Evolutionary conservation across 2,113 vertebrate species (phyloP), one percentile per base, ranked within the genome.

Genomic region (Ivindomyrus marchei): DNA sequence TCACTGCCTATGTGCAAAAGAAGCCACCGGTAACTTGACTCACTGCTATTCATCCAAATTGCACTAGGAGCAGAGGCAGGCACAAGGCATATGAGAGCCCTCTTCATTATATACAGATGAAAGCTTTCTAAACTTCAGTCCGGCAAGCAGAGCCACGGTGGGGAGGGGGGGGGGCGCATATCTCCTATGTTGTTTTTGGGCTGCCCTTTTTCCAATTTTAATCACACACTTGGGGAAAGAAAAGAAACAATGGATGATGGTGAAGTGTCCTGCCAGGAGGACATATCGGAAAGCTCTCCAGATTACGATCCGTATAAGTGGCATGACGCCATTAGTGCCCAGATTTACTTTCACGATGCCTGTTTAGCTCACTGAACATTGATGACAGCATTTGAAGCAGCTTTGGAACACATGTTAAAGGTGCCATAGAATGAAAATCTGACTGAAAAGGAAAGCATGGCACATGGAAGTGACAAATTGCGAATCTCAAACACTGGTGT

Each of bases 1-100:
- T 85, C 91, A 93, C 92, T 95, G 93, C 93, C 66, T 83, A 83
- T 90, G 77, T 88, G 91, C 92, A 92, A 93, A 92, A 93, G 90
- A 91, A 93, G 89, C 53, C 89, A 90, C 90, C 45, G 91, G 94
- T 92, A 92, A 93, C 88, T 90, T 89, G 90, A 92, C 90, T 90
- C 88, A 89, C 49, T 21, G 90, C 93, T 91, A 93, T 92, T 94
- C 90, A 90, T 49, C 53, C 53, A 91, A 93, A 92, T 90, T 90
- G 74, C 91, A 90, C 85, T 92, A 91, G 90, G 90, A 91, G 92
- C 87, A 84, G 91, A 93, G 85, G 62, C 88, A 91, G 88, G 85
- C 89, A 91, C 90, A 77, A 88, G 91, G 58, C 91, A 88, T 87
- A 46, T 2, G 62, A 91, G 74, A 62, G 50, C 53, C 86, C 90